A percentile compares a stretch with the other conserved stretches of the same genome.
Evolutionary conservation across 2,888 invertebrate species (phyloP).

Genomic region (Leucozona laternaria): DNA sequence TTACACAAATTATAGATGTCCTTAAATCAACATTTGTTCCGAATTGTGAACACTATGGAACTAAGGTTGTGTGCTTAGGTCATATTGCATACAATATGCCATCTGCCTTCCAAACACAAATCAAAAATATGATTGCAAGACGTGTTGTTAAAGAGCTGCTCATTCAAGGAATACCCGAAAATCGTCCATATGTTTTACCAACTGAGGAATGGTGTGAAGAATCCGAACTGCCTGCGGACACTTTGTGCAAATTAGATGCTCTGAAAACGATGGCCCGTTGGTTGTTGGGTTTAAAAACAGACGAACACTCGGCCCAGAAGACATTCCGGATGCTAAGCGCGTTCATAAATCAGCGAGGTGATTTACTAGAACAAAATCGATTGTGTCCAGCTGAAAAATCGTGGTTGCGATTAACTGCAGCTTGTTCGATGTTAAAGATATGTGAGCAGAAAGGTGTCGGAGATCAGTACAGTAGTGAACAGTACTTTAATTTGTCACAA

Average conservation of each 20-base stretch:
- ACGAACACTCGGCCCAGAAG: constrained; percentile 94
- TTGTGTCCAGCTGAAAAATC: constrained; percentile 95
- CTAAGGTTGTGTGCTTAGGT: constrained; percentile 96
- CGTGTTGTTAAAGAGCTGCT: constrained; percentile 97
- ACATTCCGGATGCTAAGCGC: constrained; percentile 97
- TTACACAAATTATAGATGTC: constrained; percentile 92
- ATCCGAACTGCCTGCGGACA: constrained; percentile 94
- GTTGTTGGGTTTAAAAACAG: constrained; percentile 95
- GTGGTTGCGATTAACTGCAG: constrained; percentile 95
- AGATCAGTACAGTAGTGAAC: constrained; percentile 96
- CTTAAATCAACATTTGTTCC: constrained; percentile 90
- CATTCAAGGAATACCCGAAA: constrained; percentile 90
- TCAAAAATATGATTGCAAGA: constrained; percentile 97
- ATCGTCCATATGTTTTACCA: constrained; percentile 83
- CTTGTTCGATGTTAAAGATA: constrained; percentile 97
- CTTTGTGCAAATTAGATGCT: constrained; percentile 95
- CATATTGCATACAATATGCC: constrained; percentile 97
- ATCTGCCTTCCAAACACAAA: constrained; percentile 93
- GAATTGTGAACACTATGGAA: constrained; percentile 92
- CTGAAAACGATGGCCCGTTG: constrained; percentile 98
- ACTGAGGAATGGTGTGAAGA: constrained; percentile 90
- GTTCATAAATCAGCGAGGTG: constrained; percentile 96
- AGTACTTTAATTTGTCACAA: constrained; percentile 96
- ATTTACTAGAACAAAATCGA: constrained; percentile 90
- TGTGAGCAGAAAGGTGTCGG: constrained; percentile 98